Conservation (phyloP, 2,797 vertebrate species). For the Acipenser oxyrinchus region DNA sequence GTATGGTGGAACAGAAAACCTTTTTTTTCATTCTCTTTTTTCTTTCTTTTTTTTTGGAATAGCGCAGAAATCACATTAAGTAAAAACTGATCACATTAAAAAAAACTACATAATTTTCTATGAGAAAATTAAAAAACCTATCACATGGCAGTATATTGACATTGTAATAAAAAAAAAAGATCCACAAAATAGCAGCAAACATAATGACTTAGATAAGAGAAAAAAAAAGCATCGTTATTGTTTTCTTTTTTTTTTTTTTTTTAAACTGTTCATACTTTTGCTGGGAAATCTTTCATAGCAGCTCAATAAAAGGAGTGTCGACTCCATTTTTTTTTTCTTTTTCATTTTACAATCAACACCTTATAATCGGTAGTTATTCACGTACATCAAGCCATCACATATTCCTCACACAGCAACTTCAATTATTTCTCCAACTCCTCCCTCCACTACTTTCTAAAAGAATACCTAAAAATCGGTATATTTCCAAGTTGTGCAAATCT, state of each 20-base stretch:
- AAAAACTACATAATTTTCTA: constrained; percentile 82
- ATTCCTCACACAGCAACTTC: constrained; percentile 59
- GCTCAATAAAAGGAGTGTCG: constrained; percentile 75
- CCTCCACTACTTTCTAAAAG: constrained; percentile 57
- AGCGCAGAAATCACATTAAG: constrained; percentile 84
- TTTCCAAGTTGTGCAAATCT: constrained; percentile 84
- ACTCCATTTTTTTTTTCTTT: constrained; percentile 53
- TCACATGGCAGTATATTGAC: constrained; percentile 88
- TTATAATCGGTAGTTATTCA: constrained; percentile 61
- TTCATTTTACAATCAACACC: constrained; percentile 72
- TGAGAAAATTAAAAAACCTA: constrained; percentile 84
- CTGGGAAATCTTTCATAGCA: constrained; percentile 88
- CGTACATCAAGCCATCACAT: constrained; percentile 63
- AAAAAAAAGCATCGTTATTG: constrained; percentile 69
- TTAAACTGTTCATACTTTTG: constrained; percentile 59
- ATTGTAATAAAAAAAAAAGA: constrained; percentile 70
- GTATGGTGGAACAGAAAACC: constrained; percentile 87
- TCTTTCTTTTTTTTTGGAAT: constrained; percentile 72
- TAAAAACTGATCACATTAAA: constrained; percentile 79
- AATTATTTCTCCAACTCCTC: constrained; percentile 49
- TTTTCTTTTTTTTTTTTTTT: constrained; percentile 33
- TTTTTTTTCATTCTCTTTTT: constrained; percentile 50
- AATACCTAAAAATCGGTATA: constrained; percentile 43
- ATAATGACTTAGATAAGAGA: constrained; percentile 66
- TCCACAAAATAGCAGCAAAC: constrained; percentile 89